Evolutionary conservation across 2,797 vertebrate genomes (phyloP), one percentile per base, ranked within the genome.

Genomic region (Hippocampus kuda): DNA sequence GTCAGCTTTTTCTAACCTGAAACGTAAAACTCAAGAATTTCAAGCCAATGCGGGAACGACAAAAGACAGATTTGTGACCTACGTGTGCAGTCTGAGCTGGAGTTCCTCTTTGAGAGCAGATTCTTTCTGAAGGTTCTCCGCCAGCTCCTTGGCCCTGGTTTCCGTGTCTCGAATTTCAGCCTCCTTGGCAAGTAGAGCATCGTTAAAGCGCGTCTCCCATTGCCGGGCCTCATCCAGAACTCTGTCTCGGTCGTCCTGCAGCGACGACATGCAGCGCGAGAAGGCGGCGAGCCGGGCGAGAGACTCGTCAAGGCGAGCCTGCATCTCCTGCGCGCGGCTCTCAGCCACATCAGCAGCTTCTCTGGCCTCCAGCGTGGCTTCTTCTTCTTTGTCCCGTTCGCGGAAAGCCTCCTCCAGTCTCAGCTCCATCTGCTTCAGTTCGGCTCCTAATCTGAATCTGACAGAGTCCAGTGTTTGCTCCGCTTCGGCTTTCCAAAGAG

Each of bases 191-290:
- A 92, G 93, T 79, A 99, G 91, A 15, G 92, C 83, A 54, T 91
- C 87, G 18, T 91, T 89, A 72, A 98, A 98, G 69, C 93, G 95
- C 59, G 69, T 91, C 87, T 97, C 97, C 97, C 97, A 99, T 11
- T 93, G 94, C 73, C 90, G 91, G 62, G 94, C 89, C 82, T 99
- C 94, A 4, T 96, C 94, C 74, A 98, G 77, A 68, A 99, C 93
- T 34, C 96, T 86, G 77, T 99, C 97, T 15, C 97, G 88, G 84
- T 99, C 97, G 6, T 98, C 92, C 75, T 99, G 97, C 72, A 99
- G 91, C 5, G 97, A 98, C 24, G 94, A 97, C 97, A 99, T 99
- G 81, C 94, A 97, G 69, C 91, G 93, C 0, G 93, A 94, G 85
- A 99, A 98, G 72, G 96, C 96, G 0, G 94, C 94, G 51, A 99